Evolutionary conservation across 2,113 vertebrate species (phyloP).

Genomic region (Merops nubicus): DNA sequence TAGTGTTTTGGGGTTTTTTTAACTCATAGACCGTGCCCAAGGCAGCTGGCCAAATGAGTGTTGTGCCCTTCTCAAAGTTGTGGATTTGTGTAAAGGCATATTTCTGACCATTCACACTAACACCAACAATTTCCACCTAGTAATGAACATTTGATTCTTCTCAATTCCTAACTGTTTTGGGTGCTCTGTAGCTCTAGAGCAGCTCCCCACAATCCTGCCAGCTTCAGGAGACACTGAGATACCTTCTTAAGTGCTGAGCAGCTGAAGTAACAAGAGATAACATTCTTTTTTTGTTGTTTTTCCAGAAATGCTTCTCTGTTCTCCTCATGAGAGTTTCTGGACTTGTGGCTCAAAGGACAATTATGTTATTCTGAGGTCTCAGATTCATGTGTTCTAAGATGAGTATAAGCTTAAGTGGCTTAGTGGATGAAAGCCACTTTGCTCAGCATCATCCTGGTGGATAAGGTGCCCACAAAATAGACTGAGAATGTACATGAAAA

Average conservation of each 20-base stretch:
- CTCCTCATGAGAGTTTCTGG: not conserved
- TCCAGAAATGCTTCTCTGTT: not conserved
- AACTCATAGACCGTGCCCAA: not conserved
- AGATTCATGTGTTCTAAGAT: not conserved
- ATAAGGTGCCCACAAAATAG: not conserved
- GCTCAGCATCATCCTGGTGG: not conserved
- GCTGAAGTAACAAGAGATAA: not conserved
- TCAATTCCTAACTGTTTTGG: not conserved
- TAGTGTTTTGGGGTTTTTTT: not conserved
- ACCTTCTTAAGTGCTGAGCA: not conserved
- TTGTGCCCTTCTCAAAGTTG: not conserved
- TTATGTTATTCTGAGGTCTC: not conserved
- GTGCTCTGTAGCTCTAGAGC: not conserved
- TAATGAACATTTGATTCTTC: not conserved
- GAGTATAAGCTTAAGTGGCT: not conserved
- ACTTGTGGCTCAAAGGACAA: not conserved
- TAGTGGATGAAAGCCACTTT: constrained; percentile 11
- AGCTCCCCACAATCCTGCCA: not conserved
- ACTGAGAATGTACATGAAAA: not conserved
- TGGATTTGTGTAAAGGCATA: not conserved
- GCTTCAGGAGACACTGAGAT: not conserved
- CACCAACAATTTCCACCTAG: not conserved
- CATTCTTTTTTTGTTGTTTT: not conserved
- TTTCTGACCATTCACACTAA: not conserved
- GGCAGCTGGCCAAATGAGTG: not conserved